Conservation (phyloP, 2,888 invertebrate species). For the Autographa pulchrina region DNA sequence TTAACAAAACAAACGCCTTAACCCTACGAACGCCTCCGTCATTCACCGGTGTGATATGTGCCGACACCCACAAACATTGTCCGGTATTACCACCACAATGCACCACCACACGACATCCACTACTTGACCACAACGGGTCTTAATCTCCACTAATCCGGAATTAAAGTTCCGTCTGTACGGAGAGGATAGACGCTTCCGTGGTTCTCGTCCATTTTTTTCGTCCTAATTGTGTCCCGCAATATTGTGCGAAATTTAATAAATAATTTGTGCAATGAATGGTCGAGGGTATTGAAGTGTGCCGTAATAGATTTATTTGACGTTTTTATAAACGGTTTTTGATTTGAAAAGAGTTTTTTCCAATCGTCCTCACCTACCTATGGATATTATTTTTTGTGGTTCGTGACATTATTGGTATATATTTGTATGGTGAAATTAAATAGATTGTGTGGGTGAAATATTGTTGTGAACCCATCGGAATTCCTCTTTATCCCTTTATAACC, state of each 20-base stretch:
- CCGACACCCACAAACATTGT: constrained; percentile 70
- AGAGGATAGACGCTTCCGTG: constrained; percentile 50
- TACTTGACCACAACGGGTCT: constrained; percentile 43
- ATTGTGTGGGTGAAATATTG: background rate
- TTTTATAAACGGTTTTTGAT: constrained; percentile 15
- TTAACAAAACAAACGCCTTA: constrained; percentile 35
- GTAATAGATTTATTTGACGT: constrained; percentile 17
- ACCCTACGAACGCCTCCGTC: constrained; percentile 22
- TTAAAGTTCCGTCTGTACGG: constrained; percentile 53
- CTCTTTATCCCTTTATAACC: background rate
- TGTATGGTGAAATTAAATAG: background rate
- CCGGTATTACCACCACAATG: constrained; percentile 39
- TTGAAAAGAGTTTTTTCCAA: background rate
- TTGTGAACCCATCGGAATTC: background rate
- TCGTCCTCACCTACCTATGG: background rate
- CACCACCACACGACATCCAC: constrained; percentile 22
- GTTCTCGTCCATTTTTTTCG: constrained; percentile 15
- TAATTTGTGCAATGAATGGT: constrained; percentile 46
- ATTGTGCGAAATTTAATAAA: constrained; percentile 23
- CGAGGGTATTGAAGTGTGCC: constrained; percentile 27
- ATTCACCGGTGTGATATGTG: constrained; percentile 59
- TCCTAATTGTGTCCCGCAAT: constrained; percentile 1
- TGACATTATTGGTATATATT: background rate
- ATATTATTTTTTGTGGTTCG: background rate
- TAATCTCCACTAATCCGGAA: constrained; percentile 62